Evolutionary conservation across 1,140 invertebrate species (phyloP).

Genomic region (Heliconius melpomene): DNA sequence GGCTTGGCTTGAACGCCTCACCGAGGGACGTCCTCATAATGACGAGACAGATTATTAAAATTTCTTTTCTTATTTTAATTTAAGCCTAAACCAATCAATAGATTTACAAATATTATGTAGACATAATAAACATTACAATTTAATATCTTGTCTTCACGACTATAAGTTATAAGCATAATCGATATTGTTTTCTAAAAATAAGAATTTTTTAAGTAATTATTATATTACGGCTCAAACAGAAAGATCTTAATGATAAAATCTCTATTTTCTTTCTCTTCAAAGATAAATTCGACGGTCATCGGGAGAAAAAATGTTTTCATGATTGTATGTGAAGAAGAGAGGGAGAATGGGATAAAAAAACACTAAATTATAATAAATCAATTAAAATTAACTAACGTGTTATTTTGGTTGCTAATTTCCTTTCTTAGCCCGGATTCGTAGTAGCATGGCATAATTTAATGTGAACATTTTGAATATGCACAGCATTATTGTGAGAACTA

Average conservation of each 20-base stretch:
- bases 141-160: neutral
- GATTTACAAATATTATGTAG: neutral
- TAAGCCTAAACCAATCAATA: constrained; percentile 2
- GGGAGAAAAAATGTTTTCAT: too few species aligned
- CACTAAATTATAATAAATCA: neutral
- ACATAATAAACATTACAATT: neutral
- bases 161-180: neutral
- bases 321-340: too few species aligned
- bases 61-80: neutral
- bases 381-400: neutral
- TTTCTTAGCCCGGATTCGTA: constrained; percentile 19
- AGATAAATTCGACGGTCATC: too few species aligned
- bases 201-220: too few species aligned
- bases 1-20: neutral
- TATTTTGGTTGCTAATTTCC: neutral
- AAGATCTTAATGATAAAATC: too few species aligned
- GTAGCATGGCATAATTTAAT: constrained; percentile 36
- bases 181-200: neutral
- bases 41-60: constrained; percentile 17
- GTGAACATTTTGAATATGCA: constrained; percentile 43
- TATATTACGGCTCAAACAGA: too few species aligned
- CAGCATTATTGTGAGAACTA: constrained; percentile 42
- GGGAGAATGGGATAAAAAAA: neutral
- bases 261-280: too few species aligned
- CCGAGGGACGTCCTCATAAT: constrained; percentile 22